phyloP scores from a whole-genome alignment of 2,888 invertebrate species.

The Patella caerulea region DNA sequence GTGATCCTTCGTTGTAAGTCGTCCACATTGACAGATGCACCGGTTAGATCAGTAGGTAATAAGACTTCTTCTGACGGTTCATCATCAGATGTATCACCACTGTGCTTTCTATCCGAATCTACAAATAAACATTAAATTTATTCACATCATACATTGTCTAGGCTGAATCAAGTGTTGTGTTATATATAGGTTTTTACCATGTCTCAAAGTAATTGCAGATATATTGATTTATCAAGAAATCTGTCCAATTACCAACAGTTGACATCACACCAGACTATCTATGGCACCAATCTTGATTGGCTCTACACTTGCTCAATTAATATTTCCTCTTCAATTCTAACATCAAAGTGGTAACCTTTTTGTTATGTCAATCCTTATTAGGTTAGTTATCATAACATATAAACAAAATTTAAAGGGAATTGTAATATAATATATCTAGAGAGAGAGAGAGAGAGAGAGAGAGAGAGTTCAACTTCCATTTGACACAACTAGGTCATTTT shows the following conservation, averaged over 20 bases:
- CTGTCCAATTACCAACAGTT: too few relatives aligned
- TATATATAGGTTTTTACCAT: too few relatives aligned
- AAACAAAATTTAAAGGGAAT: neutral
- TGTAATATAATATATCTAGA: neutral
- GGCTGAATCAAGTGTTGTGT: too few relatives aligned
- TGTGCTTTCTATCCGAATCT: constrained; percentile 34
- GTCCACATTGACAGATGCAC: constrained; percentile 63
- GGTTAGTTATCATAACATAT: neutral
- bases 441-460: constrained; percentile 13
- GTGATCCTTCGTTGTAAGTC: constrained; percentile 77
- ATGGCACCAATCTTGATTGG: too few relatives aligned
- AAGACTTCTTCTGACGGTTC: constrained; percentile 45
- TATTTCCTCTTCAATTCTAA: neutral
- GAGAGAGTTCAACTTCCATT: constrained; percentile 3
- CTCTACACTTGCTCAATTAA: neutral
- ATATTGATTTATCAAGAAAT: too few relatives aligned
- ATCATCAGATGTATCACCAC: constrained; percentile 37
- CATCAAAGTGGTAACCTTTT: neutral
- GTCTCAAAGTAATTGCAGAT: too few relatives aligned
- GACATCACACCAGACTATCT: too few relatives aligned
- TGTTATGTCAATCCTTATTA: neutral
- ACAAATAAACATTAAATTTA: constrained; percentile 19
- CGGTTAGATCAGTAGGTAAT: constrained; percentile 32
- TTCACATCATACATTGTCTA: neutral
- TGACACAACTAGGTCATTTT: too few relatives aligned